Evolutionary conservation across 1,140 invertebrate genomes (phyloP), one percentile per base, ranked within the genome.

Genomic region (Vollenhovia emeryi): DNA sequence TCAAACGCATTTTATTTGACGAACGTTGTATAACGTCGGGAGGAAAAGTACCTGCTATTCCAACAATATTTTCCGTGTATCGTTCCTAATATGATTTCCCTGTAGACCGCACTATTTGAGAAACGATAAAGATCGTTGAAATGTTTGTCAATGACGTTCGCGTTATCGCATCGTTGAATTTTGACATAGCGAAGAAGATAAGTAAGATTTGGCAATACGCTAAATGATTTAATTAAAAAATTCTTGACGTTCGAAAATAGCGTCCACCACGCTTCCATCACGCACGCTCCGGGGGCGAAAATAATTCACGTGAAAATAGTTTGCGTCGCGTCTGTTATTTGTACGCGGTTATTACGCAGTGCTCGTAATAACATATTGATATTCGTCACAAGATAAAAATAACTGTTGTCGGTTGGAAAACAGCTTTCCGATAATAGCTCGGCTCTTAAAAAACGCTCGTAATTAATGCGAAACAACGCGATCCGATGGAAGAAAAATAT

Each of bases 311-410:
- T 64, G n/a, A 82, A 82, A 33, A 82, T 73, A 45, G 50, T 57
- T 80, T 21, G 36, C 18, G 36, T 27, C 36, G n/a, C 33, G 50
- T 71, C 66, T 59, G 50, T 59, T 82, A 82, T 82, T 57, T 45
- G 66, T 59, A 82, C 36, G 36, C 11, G 48, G 50, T 82, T 82
- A 82, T 82, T 82, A 59, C 27, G 24, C 50, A 27, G 40, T 11
- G 24, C 36, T 24, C 7, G n/a, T 71, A 71, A 66, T 43, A 71
- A 80, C 78, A 80, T 80, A 82, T 80, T 55, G 64, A 69, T 80
- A 80, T 71, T 71, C 78, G 78, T 71, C 36, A 18, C n/a, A 3
- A 71, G 66, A 71, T 82, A 82, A 82, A 82, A 82, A 82, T 82
- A 82, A 73, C 50, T 27, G 76, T 68, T 79, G 52, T 21, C 45